These are phyloP conservation scores for Chydorus sphaericus DNA, from an alignment of 2,888 invertebrate species.

Conservation along the genomic window DNA sequence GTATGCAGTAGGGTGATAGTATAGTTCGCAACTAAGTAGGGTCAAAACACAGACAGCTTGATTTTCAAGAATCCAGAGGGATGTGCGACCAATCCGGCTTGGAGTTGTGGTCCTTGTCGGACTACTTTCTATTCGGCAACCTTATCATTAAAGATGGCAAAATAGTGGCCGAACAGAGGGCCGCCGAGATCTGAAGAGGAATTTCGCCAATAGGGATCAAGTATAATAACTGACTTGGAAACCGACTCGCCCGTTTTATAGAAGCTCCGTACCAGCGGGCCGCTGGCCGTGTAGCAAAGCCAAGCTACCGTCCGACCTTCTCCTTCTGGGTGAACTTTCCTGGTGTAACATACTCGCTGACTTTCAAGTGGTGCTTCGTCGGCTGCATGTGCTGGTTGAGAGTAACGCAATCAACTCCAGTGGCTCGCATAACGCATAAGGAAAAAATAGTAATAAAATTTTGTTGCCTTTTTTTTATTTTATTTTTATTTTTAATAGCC, in stretches of 20 bases:
- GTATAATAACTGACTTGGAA: constrained; percentile 66
- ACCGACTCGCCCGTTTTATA: constrained; percentile 97
- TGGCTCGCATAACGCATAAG: constrained; percentile 52
- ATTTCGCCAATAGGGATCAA: constrained; percentile 60
- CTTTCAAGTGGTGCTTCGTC: constrained; percentile 82
- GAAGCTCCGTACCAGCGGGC: constrained; percentile 89
- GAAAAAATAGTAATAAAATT: constrained; percentile 4
- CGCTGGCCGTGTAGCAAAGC: constrained; percentile 96
- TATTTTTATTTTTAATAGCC: too few species aligned
- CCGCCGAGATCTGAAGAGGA: constrained; percentile 60
- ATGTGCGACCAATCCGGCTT: too few species aligned
- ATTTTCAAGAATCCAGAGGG: too few species aligned
- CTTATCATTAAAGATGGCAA: constrained; percentile 75
- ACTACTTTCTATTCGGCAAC: constrained; percentile 88
- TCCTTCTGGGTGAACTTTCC: constrained; percentile 84
- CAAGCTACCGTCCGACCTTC: constrained; percentile 58
- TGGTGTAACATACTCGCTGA: constrained; percentile 91
- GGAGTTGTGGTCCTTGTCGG: constrained; percentile 98
- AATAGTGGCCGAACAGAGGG: constrained; percentile 59
- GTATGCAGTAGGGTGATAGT: too few species aligned
- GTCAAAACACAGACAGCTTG: too few species aligned
- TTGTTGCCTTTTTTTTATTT: too few species aligned
- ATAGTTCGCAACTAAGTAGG: too few species aligned
- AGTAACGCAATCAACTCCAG: constrained; percentile 86
- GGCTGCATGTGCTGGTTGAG: constrained; percentile 99